These are phyloP conservation scores for Merluccius polli DNA, from an alignment of 2,797 vertebrate genomes.

Conservation along the genomic window DNA sequence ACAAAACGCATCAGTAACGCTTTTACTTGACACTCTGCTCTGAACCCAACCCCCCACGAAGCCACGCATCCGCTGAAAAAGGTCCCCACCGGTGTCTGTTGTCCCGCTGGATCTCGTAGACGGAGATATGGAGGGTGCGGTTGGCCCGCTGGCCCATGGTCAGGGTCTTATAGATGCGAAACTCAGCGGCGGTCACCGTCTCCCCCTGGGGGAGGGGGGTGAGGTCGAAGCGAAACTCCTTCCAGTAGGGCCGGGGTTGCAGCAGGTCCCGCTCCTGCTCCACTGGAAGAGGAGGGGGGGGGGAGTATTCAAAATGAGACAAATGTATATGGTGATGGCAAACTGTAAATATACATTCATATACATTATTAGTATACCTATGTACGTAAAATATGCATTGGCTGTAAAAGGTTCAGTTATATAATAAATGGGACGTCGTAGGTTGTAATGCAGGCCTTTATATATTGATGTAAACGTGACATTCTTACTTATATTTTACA, in stretches of 20 bases:
- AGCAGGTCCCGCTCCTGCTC: constrained; percentile 84
- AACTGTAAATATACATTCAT: background rate
- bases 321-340: background rate
- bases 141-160: constrained; percentile 74
- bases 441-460: too few relatives aligned
- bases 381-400: background rate
- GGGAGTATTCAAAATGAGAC: too few relatives aligned
- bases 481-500: background rate
- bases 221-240: constrained; percentile 94
- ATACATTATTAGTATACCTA: background rate
- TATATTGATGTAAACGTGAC: too few relatives aligned
- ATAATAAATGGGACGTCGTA: too few relatives aligned
- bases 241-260: constrained; percentile 89
- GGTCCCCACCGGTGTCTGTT: constrained; percentile 73
- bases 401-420: background rate
- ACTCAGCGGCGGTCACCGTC: constrained; percentile 85
- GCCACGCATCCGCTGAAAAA: background rate
- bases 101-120: constrained; percentile 85
- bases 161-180: constrained; percentile 88
- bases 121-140: constrained; percentile 83
- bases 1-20: background rate
- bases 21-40: background rate
- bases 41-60: background rate
- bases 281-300: constrained; percentile 64
- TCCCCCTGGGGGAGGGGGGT: constrained; percentile 87